Conservation (phyloP, 2,113 vertebrate genomes). For the Urocynchramus pylzowi region DNA sequence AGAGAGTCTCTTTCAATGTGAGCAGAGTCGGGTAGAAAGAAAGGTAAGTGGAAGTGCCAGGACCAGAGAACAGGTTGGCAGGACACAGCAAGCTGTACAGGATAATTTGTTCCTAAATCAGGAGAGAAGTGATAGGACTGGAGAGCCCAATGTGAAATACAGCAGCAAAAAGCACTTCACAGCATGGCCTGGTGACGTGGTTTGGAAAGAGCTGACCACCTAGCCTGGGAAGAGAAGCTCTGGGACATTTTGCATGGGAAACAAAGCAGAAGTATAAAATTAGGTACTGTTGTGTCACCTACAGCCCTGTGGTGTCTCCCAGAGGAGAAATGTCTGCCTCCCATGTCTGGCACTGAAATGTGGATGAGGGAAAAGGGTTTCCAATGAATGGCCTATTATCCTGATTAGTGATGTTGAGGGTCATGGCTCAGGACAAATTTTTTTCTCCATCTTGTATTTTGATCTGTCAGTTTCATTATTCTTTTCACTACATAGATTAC, state of each 20-base stretch:
- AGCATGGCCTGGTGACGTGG: background rate
- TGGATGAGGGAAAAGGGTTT: background rate
- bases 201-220: background rate
- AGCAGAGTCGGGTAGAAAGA: background rate
- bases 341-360: background rate
- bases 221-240: background rate
- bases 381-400: background rate
- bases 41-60: background rate
- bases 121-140: background rate
- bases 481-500: background rate
- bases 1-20: background rate
- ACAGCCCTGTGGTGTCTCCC: background rate
- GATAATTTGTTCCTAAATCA: background rate
- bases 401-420: background rate
- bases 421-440: background rate
- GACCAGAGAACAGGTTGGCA: background rate
- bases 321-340: background rate
- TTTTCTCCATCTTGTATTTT: background rate
- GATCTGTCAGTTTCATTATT: background rate
- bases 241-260: background rate
- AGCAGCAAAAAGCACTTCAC: background rate
- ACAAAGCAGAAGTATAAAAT: background rate
- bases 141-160: background rate
- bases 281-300: rapidly evolving
- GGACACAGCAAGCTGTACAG: background rate